Evolutionary conservation across 2,113 vertebrate species (phyloP), one percentile per base, ranked within the genome.

Genomic region (Triplophysa dalaica): DNA sequence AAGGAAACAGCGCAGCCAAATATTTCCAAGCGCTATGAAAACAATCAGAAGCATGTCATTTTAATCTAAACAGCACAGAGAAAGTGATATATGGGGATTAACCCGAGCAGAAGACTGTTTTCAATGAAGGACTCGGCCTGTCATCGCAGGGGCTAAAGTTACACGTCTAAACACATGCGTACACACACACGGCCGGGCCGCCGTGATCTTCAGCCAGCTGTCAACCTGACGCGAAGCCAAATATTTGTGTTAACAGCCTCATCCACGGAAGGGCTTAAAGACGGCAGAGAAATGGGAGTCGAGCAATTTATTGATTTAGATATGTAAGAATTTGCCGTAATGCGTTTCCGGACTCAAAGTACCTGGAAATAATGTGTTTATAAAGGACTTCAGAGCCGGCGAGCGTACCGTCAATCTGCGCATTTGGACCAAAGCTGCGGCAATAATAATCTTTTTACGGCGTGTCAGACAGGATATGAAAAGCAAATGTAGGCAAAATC

Each of bases 381-480:
- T 73, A 73, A 74, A 80, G 48, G 70, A 80, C 79, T 74, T 80
- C 70, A 66, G 70, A 67, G 43, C 50, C 29, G 50, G 62, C 29
- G 70, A 63, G 78, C 50, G 22, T 14, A 45, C 41, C 19, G 73
- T 80, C 79, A 66, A 74, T 66, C 70, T 66, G 70, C 33, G 61
- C 50, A 43, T 70, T 73, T 72, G 61, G 70, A 73, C n/a, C 3
- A 24, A 65, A 65, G 54, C 52, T 68, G 22, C 63, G 48, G 77
- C 48, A 43, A 80, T 77, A 81, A 78, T 58, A n/a, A 61, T 65
- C 73, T 82, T 78, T 80, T 82, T 82, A 80, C 58, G 77, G 69
- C 19, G 68, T 84, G 82, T 81, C 54, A 85, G 63, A 77, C 81
- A 85, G 84, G 84, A 85, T 85, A 85, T 85, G 84, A 85, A 85